Conservation (phyloP, 2,113 vertebrate genomes). For the Haemorhous mexicanus region DNA sequence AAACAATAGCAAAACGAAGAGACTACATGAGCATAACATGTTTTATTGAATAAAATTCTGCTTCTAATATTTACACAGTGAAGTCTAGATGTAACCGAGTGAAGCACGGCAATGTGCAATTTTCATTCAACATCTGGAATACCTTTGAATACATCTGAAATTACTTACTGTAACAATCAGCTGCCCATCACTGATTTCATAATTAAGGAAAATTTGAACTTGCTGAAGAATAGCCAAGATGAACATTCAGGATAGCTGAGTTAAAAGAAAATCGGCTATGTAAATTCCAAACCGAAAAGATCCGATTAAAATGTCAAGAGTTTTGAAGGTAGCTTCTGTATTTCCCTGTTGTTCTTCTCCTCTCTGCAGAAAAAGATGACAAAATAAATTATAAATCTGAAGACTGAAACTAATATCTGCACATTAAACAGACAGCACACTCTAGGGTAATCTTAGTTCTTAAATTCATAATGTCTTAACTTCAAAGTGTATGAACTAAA, state of each 20-base stretch:
- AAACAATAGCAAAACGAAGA: neutral
- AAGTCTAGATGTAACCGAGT: neutral
- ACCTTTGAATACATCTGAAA: constrained; percentile 39
- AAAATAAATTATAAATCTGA: constrained; percentile 37
- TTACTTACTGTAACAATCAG: constrained; percentile 25
- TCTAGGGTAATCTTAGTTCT: neutral
- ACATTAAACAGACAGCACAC: neutral
- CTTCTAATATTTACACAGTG: constrained; percentile 52
- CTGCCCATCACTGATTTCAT: constrained; percentile 33
- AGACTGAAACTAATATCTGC: neutral
- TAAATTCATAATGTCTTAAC: neutral
- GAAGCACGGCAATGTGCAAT: neutral
- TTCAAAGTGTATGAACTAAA: neutral
- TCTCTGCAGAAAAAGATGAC: constrained; percentile 64
- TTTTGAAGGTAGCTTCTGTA: constrained; percentile 58
- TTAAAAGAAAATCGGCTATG: constrained; percentile 46
- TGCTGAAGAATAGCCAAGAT: constrained; percentile 32
- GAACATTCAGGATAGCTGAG: constrained; percentile 13
- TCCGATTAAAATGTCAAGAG: constrained; percentile 21
- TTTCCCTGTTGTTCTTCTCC: constrained; percentile 40
- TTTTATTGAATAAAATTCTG: constrained; percentile 68
- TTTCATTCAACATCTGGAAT: neutral
- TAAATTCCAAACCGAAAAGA: constrained; percentile 28
- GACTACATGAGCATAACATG: neutral
- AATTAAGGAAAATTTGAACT: constrained; percentile 34